phyloP scores from a whole-genome alignment of 2,888 invertebrate species.

The Leptopilina syphax region DNA sequence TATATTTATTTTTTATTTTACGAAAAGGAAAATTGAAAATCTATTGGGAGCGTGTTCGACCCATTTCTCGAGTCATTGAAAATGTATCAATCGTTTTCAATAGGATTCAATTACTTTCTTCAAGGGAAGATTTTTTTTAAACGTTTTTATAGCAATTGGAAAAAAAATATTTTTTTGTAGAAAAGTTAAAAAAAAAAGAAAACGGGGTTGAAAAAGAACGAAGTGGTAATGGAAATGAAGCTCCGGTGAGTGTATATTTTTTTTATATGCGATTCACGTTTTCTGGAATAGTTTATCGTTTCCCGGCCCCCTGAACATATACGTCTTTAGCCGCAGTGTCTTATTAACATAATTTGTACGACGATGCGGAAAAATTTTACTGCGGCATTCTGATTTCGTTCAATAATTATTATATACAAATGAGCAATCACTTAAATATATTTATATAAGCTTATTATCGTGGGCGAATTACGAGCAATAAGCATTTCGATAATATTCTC shows the following conservation, averaged over 20 bases:
- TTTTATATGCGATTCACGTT: slow-evolving; percentile 39
- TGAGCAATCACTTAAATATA: slow-evolving; percentile 30
- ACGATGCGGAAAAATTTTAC: slow-evolving; percentile 51
- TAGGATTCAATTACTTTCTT: slow-evolving; percentile 1
- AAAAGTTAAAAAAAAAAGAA: neutral
- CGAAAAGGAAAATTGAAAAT: neutral
- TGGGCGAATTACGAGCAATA: neutral
- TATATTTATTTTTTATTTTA: too few relatives aligned
- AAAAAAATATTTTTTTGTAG: neutral
- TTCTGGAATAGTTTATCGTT: slow-evolving; percentile 37
- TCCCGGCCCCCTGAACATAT: slow-evolving; percentile 43
- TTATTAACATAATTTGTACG: slow-evolving; percentile 53
- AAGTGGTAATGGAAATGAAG: slow-evolving; percentile 36
- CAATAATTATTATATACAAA: slow-evolving; percentile 35
- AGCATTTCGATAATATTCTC: slow-evolving; percentile 47
- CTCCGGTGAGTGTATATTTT: slow-evolving; percentile 2
- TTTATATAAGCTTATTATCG: neutral
- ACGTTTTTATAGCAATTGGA: slow-evolving; percentile 33
- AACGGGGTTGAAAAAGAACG: slow-evolving; percentile 8
- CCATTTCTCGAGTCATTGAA: neutral
- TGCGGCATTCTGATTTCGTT: slow-evolving; percentile 52
- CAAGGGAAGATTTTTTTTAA: neutral
- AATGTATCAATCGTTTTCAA: slow-evolving; percentile 9
- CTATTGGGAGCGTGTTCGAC: neutral
- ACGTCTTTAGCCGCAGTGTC: slow-evolving; percentile 52